Conservation (phyloP, 2,888 invertebrate genomes). For the Oeneis ivallda region DNA sequence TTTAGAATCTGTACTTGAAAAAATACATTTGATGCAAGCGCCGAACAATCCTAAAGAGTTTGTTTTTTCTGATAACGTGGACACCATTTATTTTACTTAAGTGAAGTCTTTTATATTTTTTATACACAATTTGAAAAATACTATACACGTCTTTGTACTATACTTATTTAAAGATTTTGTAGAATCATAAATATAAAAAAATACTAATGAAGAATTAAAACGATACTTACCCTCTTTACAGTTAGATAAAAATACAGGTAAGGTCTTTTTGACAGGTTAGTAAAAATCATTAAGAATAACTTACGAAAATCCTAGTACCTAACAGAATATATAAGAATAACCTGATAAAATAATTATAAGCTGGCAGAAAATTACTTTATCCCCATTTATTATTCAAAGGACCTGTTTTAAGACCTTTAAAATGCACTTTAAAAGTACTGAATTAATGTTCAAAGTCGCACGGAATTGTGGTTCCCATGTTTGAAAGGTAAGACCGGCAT, state of each 20-base stretch:
- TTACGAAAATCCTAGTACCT: slow-evolving; percentile 3
- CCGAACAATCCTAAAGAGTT: slow-evolving; percentile 3
- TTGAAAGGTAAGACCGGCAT: too few species aligned
- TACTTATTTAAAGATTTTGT: slow-evolving; percentile 2
- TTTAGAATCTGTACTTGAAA: background rate
- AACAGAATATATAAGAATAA: slow-evolving; percentile 1
- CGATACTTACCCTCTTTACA: background rate
- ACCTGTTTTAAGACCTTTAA: slow-evolving; percentile 2
- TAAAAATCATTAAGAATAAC: background rate
- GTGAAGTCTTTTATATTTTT: too few species aligned
- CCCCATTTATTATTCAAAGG: slow-evolving; percentile 3
- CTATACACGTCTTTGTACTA: background rate
- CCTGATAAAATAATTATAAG: background rate
- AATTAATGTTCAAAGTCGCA: background rate
- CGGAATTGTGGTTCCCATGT: too few species aligned
- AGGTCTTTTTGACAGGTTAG: background rate
- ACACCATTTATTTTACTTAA: slow-evolving; percentile 1
- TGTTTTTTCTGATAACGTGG: slow-evolving; percentile 2
- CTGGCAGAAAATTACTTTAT: slow-evolving; percentile 3
- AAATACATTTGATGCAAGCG: slow-evolving; percentile 2
- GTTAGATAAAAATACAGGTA: background rate
- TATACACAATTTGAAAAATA: slow-evolving; percentile 3
- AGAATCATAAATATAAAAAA: slow-evolving; percentile 1
- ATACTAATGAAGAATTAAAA: slow-evolving; percentile 3
- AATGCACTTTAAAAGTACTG: slow-evolving; percentile 3